Base-by-base conservation (phyloP, 2,797 vertebrate genomes). In the Decapterus maruadsi region DNA sequence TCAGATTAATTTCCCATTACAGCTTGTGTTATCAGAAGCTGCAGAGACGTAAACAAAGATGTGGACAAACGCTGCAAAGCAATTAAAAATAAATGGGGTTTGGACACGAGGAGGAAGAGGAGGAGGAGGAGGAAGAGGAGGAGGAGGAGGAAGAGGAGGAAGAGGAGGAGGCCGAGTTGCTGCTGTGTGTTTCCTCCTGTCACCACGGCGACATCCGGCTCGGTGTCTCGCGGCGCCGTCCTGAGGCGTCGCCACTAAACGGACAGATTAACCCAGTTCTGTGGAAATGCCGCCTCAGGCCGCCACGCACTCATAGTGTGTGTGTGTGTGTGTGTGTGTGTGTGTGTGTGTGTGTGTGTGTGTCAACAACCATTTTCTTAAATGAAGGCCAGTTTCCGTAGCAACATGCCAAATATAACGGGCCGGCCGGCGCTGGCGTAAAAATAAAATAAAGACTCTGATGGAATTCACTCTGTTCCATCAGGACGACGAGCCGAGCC, bases 11-110 rank as follows among this genome's bases (percentile, higher is more conserved):
- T 90, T 86, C 73, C 85, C 78, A 87, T 91, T 93, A 88, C 84
- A 84, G 72, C 70, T 60, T 26, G 0, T 60, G 88, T 92, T 94
- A 92, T 93, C 87, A 22, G 64, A 51, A 64, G 81, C 76, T 46
- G 56, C 86, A 88, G 83, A 88, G 85, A 91, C 79, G 65, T 89
- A 92, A 92, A 93, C 90, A 92, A 88, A 90, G 89, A 91, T 85
- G 80, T 16, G 64, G 79, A 88, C 85, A 81, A 85, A 84, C 38
- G 16, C 78, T 70, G 80, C 59, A 89, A 94, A 90, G 84, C 88
- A 93, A 93, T 94, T 94, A 93, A 91, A 92, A 90, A 84, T 80
- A 91, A 92, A 91, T 80, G 82, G 83, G 20, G 78, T 83, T 87
- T 88, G 89, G 85, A 82, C 70, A 64, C 26, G 26, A 26, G 26